Base-by-base conservation (phyloP, 2,797 vertebrate genomes). In the Odontamblyopus lacepedii region DNA sequence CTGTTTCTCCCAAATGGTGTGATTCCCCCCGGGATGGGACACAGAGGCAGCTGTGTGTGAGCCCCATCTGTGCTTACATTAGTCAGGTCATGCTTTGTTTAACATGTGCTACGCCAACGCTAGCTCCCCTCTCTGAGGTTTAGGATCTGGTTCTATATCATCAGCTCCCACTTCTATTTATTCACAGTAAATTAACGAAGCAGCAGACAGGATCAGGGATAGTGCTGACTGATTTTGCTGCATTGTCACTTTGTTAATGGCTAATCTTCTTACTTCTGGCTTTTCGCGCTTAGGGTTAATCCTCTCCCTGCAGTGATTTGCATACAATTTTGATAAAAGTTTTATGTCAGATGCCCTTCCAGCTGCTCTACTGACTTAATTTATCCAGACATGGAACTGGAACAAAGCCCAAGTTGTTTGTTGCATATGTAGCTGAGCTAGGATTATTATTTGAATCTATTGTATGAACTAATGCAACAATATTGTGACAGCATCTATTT, bases 51-150 rank as follows among this genome's bases (percentile, higher is more conserved):
- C 84, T 88, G 86, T 78, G 87, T 91, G 85, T 89, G 87, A 89
- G 79, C 71, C 87, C 90, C 91, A 92, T 92, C 90, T 92, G 91
- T 89, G 87, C 88, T 89, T 89, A 88, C 84, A 91, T 91, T 91
- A 91, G 85, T 87, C 83, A 85, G 82, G 88, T 88, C 87, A 91
- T 50, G 81, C 78, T 91, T 90, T 90, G 87, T 90, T 92, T 89
- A 90, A 73, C 85, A 72, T 81, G 72, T 73, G 87, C 77, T 71
- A 77, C 63, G 41, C 72, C 81, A 69, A 83, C 82, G 76, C 44
- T 48, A 16, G 44, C 76, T 69, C 38, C 69, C 83, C 71, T 55
- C 69, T 65, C 63, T 61, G 70, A 82, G 64, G 73, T 76, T 76
- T 64, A 30, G 82, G 53, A 51, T 78, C 3, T 68, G 55, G 38